Evolutionary conservation across 2,888 invertebrate species (phyloP).

Genomic region (Polylopha cassiicola): DNA sequence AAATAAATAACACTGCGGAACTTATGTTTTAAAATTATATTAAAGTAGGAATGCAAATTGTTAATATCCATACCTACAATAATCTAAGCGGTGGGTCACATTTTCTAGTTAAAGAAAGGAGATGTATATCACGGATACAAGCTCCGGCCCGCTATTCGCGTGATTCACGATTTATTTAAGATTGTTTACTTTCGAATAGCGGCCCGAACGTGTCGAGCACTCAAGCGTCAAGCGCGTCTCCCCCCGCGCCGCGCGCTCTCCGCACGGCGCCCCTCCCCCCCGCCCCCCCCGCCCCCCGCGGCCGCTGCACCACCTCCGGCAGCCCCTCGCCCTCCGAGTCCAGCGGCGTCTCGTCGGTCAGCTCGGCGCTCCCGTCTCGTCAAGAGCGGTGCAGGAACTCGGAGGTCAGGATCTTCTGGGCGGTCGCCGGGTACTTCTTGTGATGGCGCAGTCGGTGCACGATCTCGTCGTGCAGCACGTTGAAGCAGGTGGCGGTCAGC

Average conservation of each 20-base stretch:
- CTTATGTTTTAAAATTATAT: too few species aligned
- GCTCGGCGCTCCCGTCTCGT: conserved; percentile 64
- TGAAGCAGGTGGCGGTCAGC: conserved; percentile 93
- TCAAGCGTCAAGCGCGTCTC: conserved; percentile 24
- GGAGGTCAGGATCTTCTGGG: conserved; percentile 62
- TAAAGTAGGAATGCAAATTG: too few species aligned
- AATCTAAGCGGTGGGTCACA: too few species aligned
- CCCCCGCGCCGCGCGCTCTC: conserved; percentile 51
- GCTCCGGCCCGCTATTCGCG: too few species aligned
- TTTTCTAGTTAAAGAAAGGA: too few species aligned
- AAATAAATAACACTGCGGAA: too few species aligned
- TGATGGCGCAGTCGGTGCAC: conserved; percentile 86
- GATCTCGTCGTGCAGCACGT: conserved; percentile 91
- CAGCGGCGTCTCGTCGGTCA: conserved; percentile 63
- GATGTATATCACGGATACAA: too few species aligned
- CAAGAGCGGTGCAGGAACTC: conserved; percentile 69
- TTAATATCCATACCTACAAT: too few species aligned
- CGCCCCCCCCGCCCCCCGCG: conserved; percentile 52
- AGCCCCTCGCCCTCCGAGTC: conserved; percentile 65
- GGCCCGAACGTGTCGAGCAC: too few species aligned
- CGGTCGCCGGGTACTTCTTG: conserved; percentile 58
- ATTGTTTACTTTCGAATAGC: too few species aligned
- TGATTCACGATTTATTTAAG: too few species aligned
- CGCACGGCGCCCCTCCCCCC: conserved; percentile 59
- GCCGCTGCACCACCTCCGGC: conserved; percentile 71